Conservation (phyloP, 2,113 vertebrate genomes). For the Chamaea fasciata region DNA sequence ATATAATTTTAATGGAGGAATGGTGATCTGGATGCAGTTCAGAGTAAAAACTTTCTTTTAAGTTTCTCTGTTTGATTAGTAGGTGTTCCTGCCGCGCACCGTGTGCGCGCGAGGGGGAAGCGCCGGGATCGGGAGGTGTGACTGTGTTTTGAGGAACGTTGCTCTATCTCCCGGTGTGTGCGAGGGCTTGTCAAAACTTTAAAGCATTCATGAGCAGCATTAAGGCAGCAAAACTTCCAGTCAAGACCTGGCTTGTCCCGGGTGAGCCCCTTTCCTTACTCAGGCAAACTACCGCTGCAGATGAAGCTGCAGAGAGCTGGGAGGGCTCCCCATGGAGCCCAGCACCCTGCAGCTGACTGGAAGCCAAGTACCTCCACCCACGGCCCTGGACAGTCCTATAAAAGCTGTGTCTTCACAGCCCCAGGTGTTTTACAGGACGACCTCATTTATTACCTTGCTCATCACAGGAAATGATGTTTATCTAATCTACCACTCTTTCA, state of each 20-base stretch:
- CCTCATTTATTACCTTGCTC: constrained; percentile 46
- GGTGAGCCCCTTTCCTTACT: constrained; percentile 13
- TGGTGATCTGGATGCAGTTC: constrained; percentile 53
- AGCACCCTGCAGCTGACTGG: neutral
- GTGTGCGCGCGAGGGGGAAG: neutral
- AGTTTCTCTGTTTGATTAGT: constrained; percentile 14
- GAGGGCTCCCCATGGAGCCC: neutral
- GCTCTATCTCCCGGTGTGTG: neutral
- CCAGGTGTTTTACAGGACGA: constrained; percentile 35
- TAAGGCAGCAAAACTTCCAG: constrained; percentile 6
- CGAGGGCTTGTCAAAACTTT: constrained; percentile 31
- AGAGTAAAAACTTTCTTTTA: constrained; percentile 58
- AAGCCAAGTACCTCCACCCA: neutral
- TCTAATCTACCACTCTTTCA: constrained; percentile 32
- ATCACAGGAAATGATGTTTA: constrained; percentile 53
- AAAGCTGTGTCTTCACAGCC: neutral
- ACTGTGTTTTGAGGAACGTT: neutral
- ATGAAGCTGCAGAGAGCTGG: neutral
- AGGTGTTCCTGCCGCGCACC: neutral
- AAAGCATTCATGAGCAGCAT: neutral
- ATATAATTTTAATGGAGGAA: constrained; percentile 43
- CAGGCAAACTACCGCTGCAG: neutral
- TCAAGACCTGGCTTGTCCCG: neutral
- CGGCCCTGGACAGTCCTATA: neutral
- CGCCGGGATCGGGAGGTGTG: neutral